These are phyloP conservation scores for Eurystomus gularis DNA, from an alignment of 2,113 vertebrate genomes.

Conservation along the genomic window DNA sequence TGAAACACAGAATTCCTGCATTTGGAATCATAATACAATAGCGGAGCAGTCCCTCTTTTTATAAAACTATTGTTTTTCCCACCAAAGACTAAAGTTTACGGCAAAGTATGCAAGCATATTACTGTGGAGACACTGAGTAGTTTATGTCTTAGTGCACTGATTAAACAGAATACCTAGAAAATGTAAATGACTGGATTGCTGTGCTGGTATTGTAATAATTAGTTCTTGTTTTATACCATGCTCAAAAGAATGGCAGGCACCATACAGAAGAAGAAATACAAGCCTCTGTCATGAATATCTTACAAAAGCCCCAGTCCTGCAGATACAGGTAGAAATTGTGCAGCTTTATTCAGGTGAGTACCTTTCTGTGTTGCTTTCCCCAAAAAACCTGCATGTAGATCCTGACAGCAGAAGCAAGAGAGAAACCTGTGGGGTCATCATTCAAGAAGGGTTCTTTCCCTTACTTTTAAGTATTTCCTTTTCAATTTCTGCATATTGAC, in stretches of 20 bases:
- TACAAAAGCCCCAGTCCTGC: background rate
- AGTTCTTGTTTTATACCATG: background rate
- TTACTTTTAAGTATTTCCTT: background rate
- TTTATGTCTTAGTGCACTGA: background rate
- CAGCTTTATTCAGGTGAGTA: background rate
- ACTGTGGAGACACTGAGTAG: background rate
- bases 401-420: background rate
- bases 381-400: background rate
- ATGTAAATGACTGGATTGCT: background rate
- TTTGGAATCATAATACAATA: background rate
- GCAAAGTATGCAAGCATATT: background rate
- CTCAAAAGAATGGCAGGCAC: background rate
- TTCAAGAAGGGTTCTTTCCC: background rate
- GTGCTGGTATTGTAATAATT: background rate
- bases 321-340: background rate
- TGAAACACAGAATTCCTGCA: conserved; percentile 2
- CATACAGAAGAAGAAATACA: background rate
- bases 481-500: background rate
- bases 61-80: background rate
- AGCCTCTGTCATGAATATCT: background rate
- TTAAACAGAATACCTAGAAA: conserved; percentile 2
- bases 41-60: background rate
- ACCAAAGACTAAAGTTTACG: background rate
- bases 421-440: background rate
- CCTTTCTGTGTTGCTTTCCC: background rate